Base-by-base conservation (phyloP, 2,797 vertebrate genomes). In the Hybognathus amarus region DNA sequence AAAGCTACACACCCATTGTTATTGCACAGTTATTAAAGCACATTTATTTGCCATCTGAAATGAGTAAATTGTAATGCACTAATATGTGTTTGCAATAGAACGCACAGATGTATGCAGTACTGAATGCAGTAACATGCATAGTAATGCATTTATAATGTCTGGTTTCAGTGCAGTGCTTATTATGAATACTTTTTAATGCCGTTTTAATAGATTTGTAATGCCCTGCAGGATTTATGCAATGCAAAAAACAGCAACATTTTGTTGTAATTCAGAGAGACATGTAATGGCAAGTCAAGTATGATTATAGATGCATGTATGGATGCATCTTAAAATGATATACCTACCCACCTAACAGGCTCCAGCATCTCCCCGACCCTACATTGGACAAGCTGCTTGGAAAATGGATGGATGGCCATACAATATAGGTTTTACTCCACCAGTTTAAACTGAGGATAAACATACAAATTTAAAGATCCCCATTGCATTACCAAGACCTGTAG, bases 371-470 rank as follows among this genome's bases (percentile, higher is more conserved):
- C 2, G 0, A 61, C 12, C 15, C 15, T 30, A 63, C 56, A 27
- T 61, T 27, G 42, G 8, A 45, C 40, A 70, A 17, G 15, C 15
- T 3, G 27, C 18, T 52, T 73, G 47, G 6, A 52, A 73, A 73
- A 52, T 71, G 13, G 6, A 50, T 20, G 27, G 5, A 56, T 9
- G 4, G 33, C 18, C 18, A n/a, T 13, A 54, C 9, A 76, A 38
- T 64, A 17, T 17, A 33, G 7, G 36, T 61, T 42, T 76, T 17
- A 42, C 54, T 2, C 33, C 36, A 59, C 15, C 27, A 81, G 15
- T n/a, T n/a, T 81, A 64, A 50, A 64, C 56, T 20, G 10, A 82
- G n/a, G 30, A 27, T 75, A 40, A 74, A 75, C 45, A 82, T 74
- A 52, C 15, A 64, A 12, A 74, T 74, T 6, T 54, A 76, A 83